phyloP scores from a whole-genome alignment of 2,888 invertebrate species.

The Drosophila setosimentum region DNA sequence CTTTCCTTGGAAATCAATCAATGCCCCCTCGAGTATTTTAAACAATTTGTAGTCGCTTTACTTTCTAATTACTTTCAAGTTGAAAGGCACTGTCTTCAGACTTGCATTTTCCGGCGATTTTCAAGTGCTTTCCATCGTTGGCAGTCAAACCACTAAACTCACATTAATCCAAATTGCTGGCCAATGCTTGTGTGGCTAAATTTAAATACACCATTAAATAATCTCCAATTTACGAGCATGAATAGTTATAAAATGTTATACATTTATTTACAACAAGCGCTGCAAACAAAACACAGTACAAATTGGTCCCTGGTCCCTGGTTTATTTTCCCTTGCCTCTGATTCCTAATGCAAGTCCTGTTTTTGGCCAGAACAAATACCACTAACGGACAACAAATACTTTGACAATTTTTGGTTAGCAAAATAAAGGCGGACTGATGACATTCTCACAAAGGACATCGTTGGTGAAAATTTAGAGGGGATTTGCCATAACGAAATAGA shows the following conservation, averaged over 20 bases:
- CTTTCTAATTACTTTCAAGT: constrained; percentile 77
- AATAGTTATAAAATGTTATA: constrained; percentile 74
- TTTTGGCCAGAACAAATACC: constrained; percentile 35
- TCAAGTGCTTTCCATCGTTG: constrained; percentile 60
- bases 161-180: constrained; percentile 31
- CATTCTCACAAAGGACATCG: constrained; percentile 28
- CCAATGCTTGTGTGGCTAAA: constrained; percentile 37
- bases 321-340: neutral
- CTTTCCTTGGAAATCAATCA: constrained; percentile 78
- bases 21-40: constrained; percentile 53
- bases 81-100: constrained; percentile 48
- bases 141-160: constrained; percentile 37
- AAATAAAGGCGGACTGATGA: constrained; percentile 31
- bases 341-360: constrained; percentile 1
- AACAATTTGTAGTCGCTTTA: constrained; percentile 76
- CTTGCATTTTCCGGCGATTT: constrained; percentile 18
- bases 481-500: neutral
- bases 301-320: neutral
- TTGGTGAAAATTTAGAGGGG: neutral
- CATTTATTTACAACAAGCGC: constrained; percentile 69
- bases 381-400: constrained; percentile 34
- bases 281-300: constrained; percentile 36
- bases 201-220: constrained; percentile 72
- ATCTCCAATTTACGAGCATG: constrained; percentile 74
- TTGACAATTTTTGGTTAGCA: constrained; percentile 39